Evolutionary conservation across 2,888 invertebrate genomes (phyloP), one percentile per base, ranked within the genome.

Genomic region (Allophyes oxyacanthae): DNA sequence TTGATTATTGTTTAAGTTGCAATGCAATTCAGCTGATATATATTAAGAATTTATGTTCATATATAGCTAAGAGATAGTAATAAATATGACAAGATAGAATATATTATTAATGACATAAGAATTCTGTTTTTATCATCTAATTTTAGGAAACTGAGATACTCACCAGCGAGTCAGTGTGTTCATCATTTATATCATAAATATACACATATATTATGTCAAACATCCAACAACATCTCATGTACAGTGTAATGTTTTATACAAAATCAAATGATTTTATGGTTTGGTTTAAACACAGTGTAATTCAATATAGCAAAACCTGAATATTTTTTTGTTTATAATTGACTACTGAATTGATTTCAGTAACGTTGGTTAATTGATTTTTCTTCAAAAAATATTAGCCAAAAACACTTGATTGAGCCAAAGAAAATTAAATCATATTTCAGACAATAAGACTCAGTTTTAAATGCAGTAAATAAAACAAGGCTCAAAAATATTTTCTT

Each of bases 91-190:
- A 38, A 14, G 11, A 40, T 61, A 61, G 48, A 37, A 20, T 28
- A 28, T 1, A 28, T 38, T 30, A 37, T 44, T 37, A 44, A 64
- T 48, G 41, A 45, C 20, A 42, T 55, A 50, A 32, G 28, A 13
- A 25, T 50, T 40, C 9, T 43, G 63, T 49, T 52, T 68, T 65
- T 43, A 52, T 49, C 59, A 45, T 52, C 44, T 76, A 74, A 36
- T 61, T 59, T 62, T 73, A 76, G 49, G 66, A 57, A 76, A 73
- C 64, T 76, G 77, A 74, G 74, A 74, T 74, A 74, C 74, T 73
- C 55, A 74, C 71, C 74, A 74, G 74, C 61, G 44, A 26, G 56
- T 63, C 43, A 61, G 56, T 76, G 74, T 74, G 74, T 74, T 74
- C 74, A 76, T 55, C 74, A 73, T 58, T 59, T 45, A 50, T 48